Conservation (phyloP, 2,113 vertebrate genomes). For the Silurus asotus region DNA sequence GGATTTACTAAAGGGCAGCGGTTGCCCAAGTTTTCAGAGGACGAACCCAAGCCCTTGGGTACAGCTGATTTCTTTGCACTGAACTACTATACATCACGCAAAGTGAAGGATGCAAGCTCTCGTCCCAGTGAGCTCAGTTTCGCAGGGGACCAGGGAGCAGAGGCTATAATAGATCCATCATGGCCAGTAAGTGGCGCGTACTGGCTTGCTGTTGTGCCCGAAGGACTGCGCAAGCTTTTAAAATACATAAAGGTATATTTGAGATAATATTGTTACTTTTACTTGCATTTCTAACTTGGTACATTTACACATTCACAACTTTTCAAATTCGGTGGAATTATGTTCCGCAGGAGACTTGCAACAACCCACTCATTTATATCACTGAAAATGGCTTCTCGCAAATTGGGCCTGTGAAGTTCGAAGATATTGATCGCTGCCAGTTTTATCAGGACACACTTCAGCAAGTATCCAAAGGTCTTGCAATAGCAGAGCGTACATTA, state of each 20-base stretch:
- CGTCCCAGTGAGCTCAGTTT: slow-evolving; percentile 51
- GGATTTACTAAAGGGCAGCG: slow-evolving; percentile 58
- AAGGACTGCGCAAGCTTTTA: slow-evolving; percentile 72
- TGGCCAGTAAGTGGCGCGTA: slow-evolving; percentile 70
- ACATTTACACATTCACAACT: background rate
- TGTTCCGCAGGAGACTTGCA: slow-evolving; percentile 78
- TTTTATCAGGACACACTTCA: slow-evolving; percentile 80
- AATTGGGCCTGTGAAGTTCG: slow-evolving; percentile 72
- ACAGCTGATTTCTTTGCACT: slow-evolving; percentile 82
- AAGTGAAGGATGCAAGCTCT: slow-evolving; percentile 64
- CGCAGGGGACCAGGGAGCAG: slow-evolving; percentile 62
- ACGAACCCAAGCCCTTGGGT: slow-evolving; percentile 71
- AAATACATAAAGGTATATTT: slow-evolving; percentile 76
- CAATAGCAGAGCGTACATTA: background rate
- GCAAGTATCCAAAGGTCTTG: slow-evolving; percentile 80
- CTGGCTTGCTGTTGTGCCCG: slow-evolving; percentile 75
- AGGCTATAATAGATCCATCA: slow-evolving; percentile 70
- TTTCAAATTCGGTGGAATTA: background rate
- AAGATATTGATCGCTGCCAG: slow-evolving; percentile 72
- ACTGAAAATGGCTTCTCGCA: slow-evolving; percentile 86
- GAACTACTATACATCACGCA: slow-evolving; percentile 79
- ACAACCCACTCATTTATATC: slow-evolving; percentile 84
- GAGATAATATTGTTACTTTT: slow-evolving; percentile 11
- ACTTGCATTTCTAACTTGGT: background rate
- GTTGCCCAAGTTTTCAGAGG: slow-evolving; percentile 74